Conservation (phyloP, 2,113 vertebrate species). For the Siniperca knerii region DNA sequence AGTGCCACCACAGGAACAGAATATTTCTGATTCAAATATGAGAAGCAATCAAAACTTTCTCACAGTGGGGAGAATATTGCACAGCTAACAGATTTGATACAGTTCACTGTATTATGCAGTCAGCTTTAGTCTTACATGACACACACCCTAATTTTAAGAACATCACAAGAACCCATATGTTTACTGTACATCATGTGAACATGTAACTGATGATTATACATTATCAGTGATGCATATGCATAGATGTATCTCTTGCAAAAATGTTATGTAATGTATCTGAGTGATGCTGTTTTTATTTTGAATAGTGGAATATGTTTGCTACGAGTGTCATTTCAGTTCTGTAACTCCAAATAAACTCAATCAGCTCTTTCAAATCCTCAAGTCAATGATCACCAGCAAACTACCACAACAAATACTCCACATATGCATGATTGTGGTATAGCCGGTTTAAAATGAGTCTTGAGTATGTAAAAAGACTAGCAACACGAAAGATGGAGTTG, state of each 20-base stretch:
- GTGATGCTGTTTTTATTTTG: neutral
- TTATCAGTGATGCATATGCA: neutral
- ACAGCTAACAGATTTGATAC: neutral
- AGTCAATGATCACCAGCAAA: neutral
- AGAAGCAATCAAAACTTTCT: slow-evolving; percentile 12
- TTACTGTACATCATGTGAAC: neutral
- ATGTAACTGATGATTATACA: neutral
- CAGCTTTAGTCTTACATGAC: neutral
- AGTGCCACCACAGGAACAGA: neutral
- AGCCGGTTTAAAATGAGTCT: neutral
- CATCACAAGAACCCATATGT: neutral
- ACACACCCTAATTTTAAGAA: neutral
- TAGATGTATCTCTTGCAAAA: neutral
- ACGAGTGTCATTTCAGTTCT: no score
- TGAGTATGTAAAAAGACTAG: neutral
- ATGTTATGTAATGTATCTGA: neutral
- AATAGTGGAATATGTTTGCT: neutral
- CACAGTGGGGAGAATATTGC: neutral
- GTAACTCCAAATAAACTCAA: neutral
- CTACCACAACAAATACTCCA: neutral
- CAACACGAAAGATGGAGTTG: neutral
- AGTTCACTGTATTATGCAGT: neutral
- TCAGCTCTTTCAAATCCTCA: neutral
- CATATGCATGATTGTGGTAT: neutral
- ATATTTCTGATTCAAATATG: slow-evolving; percentile 16